A percentile compares a stretch with the other conserved stretches of the same genome.
These are phyloP conservation scores for Casuarius casuarius DNA, from an alignment of 2,113 vertebrate genomes.

Conservation along the genomic window DNA sequence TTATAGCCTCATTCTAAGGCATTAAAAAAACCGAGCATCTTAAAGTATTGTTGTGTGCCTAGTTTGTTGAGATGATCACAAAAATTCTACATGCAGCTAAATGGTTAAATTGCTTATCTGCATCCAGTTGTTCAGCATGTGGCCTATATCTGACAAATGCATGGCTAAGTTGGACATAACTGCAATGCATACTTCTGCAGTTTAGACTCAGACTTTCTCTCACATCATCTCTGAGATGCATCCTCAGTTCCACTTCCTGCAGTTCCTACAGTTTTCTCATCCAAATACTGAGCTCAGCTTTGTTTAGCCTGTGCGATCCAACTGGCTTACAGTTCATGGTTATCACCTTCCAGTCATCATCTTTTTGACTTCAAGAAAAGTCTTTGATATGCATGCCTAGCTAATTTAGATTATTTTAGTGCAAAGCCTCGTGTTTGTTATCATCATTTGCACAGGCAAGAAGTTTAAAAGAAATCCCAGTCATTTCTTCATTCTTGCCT, in stretches of 20 bases:
- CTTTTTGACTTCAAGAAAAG: neutral
- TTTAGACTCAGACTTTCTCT: neutral
- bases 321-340: neutral
- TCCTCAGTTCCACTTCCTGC: neutral
- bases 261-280: neutral
- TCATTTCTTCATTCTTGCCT: neutral
- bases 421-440: neutral
- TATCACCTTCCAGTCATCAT: neutral
- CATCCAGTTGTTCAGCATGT: neutral
- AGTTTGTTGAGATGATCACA: neutral
- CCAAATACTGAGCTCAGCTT: neutral
- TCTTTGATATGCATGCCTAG: neutral
- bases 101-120: neutral
- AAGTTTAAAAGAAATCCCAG: neutral
- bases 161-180: neutral
- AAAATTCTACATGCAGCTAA: neutral
- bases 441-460: neutral
- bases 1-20: neutral
- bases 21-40: neutral
- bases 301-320: neutral
- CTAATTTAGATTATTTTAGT: neutral
- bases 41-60: neutral
- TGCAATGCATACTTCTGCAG: neutral
- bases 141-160: neutral
- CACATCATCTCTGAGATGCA: neutral